Evolutionary conservation across 2,888 invertebrate species (phyloP).

Genomic region (Sesia bembeciformis): DNA sequence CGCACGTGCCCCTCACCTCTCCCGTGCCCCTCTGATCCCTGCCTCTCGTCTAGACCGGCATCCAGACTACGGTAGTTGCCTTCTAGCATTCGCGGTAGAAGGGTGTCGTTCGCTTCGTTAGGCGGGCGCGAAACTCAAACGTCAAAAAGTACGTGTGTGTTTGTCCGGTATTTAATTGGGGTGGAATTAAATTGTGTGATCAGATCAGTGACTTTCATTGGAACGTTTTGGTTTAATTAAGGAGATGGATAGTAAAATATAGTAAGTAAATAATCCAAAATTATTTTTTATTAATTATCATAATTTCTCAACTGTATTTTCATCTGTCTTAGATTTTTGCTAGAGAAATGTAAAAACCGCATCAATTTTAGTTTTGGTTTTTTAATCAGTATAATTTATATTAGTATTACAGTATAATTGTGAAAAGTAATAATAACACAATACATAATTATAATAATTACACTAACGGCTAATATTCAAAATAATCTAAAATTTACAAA

Average conservation of each 20-base stretch:
- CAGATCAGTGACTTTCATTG: slow-evolving; percentile 13
- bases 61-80: slow-evolving; percentile 44
- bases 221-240: slow-evolving; percentile 6
- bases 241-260: not conserved
- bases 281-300: too few species aligned
- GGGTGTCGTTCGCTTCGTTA: slow-evolving; percentile 22
- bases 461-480: too few species aligned
- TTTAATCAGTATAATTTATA: too few species aligned
- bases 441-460: too few species aligned
- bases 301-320: too few species aligned
- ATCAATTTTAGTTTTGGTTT: too few species aligned
- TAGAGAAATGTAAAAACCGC: too few species aligned
- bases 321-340: too few species aligned
- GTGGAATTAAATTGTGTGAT: slow-evolving; percentile 6
- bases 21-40: slow-evolving; percentile 16
- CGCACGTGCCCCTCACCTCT: slow-evolving; percentile 17
- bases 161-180: not conserved
- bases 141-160: slow-evolving; percentile 9
- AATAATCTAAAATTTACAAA: too few species aligned
- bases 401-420: too few species aligned
- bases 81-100: slow-evolving; percentile 26
- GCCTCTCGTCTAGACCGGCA: slow-evolving; percentile 56
- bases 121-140: slow-evolving; percentile 54
- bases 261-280: not conserved
- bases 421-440: too few species aligned